A percentile compares a stretch with the other conserved stretches of the same genome.
phyloP scores from a whole-genome alignment of 2,888 invertebrate genomes.

The Coremacera marginata region DNA sequence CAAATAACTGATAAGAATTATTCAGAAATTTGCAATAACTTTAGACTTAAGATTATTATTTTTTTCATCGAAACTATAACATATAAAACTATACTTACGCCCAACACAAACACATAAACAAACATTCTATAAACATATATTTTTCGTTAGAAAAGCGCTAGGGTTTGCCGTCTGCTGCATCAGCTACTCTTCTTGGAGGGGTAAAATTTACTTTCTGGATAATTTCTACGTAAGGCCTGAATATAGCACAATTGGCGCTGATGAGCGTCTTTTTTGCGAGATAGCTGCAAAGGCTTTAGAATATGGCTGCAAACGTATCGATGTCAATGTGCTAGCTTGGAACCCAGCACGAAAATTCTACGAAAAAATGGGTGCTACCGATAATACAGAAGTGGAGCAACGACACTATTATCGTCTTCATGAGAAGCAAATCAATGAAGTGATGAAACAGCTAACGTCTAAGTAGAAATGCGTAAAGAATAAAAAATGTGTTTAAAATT shows the following conservation, averaged over 20 bases:
- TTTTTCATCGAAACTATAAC: background rate
- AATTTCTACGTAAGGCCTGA: conserved; percentile 82
- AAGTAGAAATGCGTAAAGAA: too few relatives aligned
- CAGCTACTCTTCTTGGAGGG: conserved; percentile 88
- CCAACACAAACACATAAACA: background rate
- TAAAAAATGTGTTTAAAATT: background rate
- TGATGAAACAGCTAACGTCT: conserved; percentile 47
- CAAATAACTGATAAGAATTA: background rate
- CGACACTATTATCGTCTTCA: conserved; percentile 77
- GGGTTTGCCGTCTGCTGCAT: conserved; percentile 87
- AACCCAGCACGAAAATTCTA: conserved; percentile 86
- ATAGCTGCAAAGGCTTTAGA: conserved; percentile 69
- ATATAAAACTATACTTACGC: background rate
- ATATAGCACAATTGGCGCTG: conserved; percentile 71
- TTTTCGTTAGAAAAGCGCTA: conserved; percentile 65
- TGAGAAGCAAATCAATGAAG: conserved; percentile 49
- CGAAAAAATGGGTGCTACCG: conserved; percentile 74
- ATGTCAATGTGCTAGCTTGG: conserved; percentile 86
- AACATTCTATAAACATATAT: background rate
- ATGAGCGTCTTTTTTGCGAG: conserved; percentile 60
- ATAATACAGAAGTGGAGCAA: conserved; percentile 75
- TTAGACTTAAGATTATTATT: too few relatives aligned
- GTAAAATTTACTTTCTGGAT: conserved; percentile 83
- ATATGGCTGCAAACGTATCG: conserved; percentile 75
- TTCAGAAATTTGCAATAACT: background rate